phyloP scores from a whole-genome alignment of 1,140 invertebrate genomes.

The Trichoplusia ni region DNA sequence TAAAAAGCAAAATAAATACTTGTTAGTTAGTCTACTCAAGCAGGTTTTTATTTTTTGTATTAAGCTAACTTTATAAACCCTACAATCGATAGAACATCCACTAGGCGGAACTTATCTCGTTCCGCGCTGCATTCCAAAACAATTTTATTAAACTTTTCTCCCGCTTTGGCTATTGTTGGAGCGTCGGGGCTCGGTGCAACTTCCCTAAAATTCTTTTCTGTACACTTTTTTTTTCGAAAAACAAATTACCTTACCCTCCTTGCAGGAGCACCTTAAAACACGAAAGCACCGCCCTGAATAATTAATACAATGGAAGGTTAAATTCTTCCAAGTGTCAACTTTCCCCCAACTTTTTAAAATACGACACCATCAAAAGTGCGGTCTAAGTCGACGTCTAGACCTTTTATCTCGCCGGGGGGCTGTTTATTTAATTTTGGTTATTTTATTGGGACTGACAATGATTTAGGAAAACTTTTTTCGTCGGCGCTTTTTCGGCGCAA shows the following conservation, averaged over 20 bases:
- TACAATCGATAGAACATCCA: conserved; percentile 58
- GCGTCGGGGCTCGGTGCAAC: conserved; percentile 57
- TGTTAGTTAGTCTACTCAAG: background rate
- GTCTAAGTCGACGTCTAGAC: conserved; percentile 70
- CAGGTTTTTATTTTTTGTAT: conserved; percentile 20
- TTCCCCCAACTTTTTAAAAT: conserved; percentile 77
- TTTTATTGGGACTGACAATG: conserved; percentile 76
- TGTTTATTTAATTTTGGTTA: conserved; percentile 78
- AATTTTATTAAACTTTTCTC: conserved; percentile 74
- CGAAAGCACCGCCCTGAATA: conserved; percentile 76
- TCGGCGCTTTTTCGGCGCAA: conserved; percentile 46
- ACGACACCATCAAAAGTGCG: conserved; percentile 75
- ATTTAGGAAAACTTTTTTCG: conserved; percentile 68
- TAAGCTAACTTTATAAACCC: conserved; percentile 43
- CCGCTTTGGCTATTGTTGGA: conserved; percentile 51
- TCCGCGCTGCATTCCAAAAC: conserved; percentile 68
- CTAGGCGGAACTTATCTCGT: conserved; percentile 58
- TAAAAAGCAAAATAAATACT: background rate
- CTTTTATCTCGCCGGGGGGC: conserved; percentile 72
- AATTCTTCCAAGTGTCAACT: conserved; percentile 79
- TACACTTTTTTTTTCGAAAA: conserved; percentile 64
- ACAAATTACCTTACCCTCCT: conserved; percentile 72
- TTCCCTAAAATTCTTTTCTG: conserved; percentile 67
- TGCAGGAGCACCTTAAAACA: conserved; percentile 72
- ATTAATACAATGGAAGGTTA: conserved; percentile 80